A percentile compares a stretch with the other conserved stretches of the same genome.
phyloP scores from a whole-genome alignment of 92 coral and sea anemone genomes.

The Phenganax stokvisi region DNA sequence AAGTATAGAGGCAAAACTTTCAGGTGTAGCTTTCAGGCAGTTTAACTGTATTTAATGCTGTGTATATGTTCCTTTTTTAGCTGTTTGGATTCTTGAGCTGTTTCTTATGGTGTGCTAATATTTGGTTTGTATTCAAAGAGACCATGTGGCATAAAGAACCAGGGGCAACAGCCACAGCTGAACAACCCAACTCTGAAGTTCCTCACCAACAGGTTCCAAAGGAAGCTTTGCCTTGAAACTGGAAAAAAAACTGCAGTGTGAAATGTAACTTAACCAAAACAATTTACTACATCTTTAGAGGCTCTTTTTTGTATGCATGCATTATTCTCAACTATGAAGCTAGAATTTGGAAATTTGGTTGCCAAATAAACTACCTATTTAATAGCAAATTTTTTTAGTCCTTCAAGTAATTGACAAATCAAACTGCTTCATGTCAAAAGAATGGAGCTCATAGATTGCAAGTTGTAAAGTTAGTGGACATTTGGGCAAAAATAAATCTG shows the following conservation, averaged over 20 bases:
- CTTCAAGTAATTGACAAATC: no score
- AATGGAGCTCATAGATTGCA: no score
- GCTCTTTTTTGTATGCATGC: not conserved
- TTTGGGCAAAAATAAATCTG: no score
- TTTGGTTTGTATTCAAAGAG: constrained; percentile 97
- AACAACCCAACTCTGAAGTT: constrained; percentile 42
- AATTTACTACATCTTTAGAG: not conserved
- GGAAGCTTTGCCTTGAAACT: constrained; percentile 38
- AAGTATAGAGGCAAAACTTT: no score
- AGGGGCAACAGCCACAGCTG: constrained; percentile 35
- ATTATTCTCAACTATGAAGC: no score
- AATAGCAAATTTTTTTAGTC: no score
- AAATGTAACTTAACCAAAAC: not conserved
- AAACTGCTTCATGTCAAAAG: no score
- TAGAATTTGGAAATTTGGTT: no score
- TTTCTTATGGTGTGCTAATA: constrained; percentile 82
- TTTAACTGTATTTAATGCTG: not conserved
- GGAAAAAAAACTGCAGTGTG: not conserved
- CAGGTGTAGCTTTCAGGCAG: no score
- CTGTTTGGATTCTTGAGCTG: constrained; percentile 80
- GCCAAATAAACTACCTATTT: no score
- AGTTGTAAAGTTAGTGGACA: no score
- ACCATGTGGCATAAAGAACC: constrained; percentile 86
- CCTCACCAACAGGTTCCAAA: constrained; percentile 52
- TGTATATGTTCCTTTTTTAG: constrained; percentile 26